Evolutionary conservation across 2,797 vertebrate species (phyloP).

Genomic region (Crax fasciolata): DNA sequence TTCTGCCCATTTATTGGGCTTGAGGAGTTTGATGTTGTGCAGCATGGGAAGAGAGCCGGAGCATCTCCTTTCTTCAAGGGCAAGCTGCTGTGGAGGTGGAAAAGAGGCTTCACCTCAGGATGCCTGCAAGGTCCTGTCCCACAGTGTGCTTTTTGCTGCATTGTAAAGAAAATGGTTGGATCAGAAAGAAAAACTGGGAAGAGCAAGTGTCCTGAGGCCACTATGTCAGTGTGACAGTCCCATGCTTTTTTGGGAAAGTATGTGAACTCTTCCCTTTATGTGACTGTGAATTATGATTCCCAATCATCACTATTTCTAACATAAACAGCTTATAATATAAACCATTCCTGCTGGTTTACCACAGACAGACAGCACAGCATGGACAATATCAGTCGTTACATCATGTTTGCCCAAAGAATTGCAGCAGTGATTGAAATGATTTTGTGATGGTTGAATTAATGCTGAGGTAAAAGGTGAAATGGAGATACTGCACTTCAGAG

Average conservation of each 20-base stretch:
- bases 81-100: neutral
- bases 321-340: slow-evolving; percentile 66
- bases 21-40: neutral
- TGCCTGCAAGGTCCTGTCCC: neutral
- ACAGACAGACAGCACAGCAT: neutral
- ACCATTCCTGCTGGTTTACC: slow-evolving; percentile 32
- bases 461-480: neutral
- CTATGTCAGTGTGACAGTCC: neutral
- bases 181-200: neutral
- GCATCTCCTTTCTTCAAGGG: neutral
- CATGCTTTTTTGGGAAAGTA: slow-evolving; percentile 14
- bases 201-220: neutral
- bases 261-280: neutral
- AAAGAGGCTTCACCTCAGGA: neutral
- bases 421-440: neutral
- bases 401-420: neutral
- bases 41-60: rapidly evolving
- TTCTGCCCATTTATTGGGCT: neutral
- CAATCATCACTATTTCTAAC: slow-evolving; percentile 9
- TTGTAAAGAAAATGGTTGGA: neutral
- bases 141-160: rapidly evolving
- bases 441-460: neutral
- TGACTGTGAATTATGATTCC: slow-evolving; percentile 35
- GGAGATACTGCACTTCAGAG: neutral
- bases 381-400: slow-evolving; percentile 55